Evolutionary conservation across 1,140 invertebrate species (phyloP), one percentile per base, ranked within the genome.

Genomic region (Drosophila busckii): DNA sequence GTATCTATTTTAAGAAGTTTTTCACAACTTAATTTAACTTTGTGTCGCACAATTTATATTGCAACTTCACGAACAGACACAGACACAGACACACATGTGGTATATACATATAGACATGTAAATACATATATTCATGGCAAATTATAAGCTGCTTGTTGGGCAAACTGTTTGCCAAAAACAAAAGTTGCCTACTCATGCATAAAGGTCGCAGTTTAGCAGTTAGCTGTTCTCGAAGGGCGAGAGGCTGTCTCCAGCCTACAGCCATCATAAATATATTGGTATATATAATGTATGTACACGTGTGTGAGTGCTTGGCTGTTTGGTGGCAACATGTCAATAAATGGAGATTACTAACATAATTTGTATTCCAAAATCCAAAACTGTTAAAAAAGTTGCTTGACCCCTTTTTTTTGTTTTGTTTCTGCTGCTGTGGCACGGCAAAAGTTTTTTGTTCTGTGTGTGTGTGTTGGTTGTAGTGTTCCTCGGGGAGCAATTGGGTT

Each of bases 301-400:
- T 28, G 15, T 22, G 20, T 41, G 29, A 22, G 26, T 34, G 29
- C 44, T 35, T 42, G 56, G 56, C 5, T 34, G 38, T n/a, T 38
- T 53, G 49, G 40, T 61, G 50, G 52, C 22, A 63, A 64, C 40
- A 64, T 64, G 46, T 80, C 75, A 80, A 80, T 80, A 82, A 82
- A 80, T 80, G 78, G 76, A 80, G 75, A 80, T 80, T 80, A 80
- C 75, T 65, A 75, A 70, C 75, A 80, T 75, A 80, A 82, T 80
- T 82, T 80, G 75, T 80, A 80, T 80, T 75, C 75, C 76, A 75
- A 80, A 80, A 82, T 75, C 69, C 75, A 75, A 80, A 80, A 82
- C 64, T 82, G 75, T 75, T 80, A 62, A 82, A 80, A 78, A 82
- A 82, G 75, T 82, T 82, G 50, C 45, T 76, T 32, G 62, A 46